Conservation (phyloP, 2,113 vertebrate species). For the Vidua chalybeata region DNA sequence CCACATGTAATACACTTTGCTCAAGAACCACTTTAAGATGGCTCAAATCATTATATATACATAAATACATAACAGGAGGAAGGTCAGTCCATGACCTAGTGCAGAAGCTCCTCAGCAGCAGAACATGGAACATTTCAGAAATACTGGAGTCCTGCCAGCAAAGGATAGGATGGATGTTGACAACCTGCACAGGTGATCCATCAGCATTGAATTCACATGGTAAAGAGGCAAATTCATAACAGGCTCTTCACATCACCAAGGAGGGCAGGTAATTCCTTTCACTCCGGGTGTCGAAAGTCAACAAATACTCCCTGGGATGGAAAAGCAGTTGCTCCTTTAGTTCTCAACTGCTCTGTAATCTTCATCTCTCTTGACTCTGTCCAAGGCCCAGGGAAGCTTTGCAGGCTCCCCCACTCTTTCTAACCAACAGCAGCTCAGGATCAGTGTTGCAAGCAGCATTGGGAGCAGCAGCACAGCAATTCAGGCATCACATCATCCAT, state of each 20-base stretch:
- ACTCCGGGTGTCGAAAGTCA: neutral
- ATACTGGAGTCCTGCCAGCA: neutral
- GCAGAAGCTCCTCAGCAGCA: slow-evolving; percentile 51
- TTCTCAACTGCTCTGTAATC: neutral
- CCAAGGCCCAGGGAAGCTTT: neutral
- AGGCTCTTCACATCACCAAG: neutral
- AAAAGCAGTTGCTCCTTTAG: neutral
- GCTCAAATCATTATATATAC: slow-evolving; percentile 3
- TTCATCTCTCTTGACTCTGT: neutral
- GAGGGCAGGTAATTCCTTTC: neutral
- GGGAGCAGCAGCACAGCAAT: neutral
- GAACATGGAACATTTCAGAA: neutral
- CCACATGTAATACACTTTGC: neutral
- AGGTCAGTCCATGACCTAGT: slow-evolving; percentile 11
- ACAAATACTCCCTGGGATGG: neutral
- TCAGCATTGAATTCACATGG: neutral
- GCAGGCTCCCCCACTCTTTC: neutral
- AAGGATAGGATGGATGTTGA: neutral
- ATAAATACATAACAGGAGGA: slow-evolving; percentile 5
- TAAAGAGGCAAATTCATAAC: neutral
- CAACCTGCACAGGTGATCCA: neutral
- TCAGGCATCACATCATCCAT: neutral
- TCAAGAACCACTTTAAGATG: slow-evolving; percentile 7
- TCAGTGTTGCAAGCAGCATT: neutral
- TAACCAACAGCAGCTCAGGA: neutral